phyloP scores from a whole-genome alignment of 2,113 vertebrate species.

The Oreochromis niloticus region DNA sequence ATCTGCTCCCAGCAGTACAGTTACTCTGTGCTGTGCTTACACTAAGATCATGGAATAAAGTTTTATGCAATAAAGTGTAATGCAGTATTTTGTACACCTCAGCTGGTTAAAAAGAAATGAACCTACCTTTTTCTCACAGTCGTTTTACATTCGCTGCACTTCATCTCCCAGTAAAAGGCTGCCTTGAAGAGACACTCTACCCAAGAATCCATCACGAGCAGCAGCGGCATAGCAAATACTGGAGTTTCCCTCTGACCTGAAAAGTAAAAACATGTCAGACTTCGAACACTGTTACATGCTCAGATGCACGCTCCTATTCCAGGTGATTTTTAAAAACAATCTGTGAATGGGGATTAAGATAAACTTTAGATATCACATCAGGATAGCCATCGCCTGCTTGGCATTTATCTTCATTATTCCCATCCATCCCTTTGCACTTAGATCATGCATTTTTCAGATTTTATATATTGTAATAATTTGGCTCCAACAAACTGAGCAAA shows the following conservation, averaged over 20 bases:
- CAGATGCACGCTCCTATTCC: background rate
- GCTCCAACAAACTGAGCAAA: background rate
- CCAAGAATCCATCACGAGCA: constrained; percentile 73
- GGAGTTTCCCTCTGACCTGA: constrained; percentile 83
- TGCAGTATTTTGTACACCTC: background rate
- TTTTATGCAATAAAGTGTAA: background rate
- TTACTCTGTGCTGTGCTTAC: background rate
- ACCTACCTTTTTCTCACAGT: constrained; percentile 72
- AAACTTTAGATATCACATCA: background rate
- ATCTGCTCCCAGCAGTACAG: background rate
- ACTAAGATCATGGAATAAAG: background rate
- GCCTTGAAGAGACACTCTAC: constrained; percentile 77
- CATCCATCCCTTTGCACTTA: background rate
- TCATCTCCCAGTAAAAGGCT: constrained; percentile 80
- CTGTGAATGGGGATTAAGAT: background rate
- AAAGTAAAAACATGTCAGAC: background rate
- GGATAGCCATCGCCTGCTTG: background rate
- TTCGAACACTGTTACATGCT: background rate
- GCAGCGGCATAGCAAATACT: constrained; percentile 83
- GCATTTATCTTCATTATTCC: background rate
- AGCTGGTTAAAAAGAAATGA: background rate
- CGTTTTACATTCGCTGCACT: constrained; percentile 78
- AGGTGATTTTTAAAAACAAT: background rate
- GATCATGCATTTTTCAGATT: background rate
- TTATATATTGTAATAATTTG: background rate